phyloP scores from a whole-genome alignment of 2,113 vertebrate genomes.

The Eurypyga helias region DNA sequence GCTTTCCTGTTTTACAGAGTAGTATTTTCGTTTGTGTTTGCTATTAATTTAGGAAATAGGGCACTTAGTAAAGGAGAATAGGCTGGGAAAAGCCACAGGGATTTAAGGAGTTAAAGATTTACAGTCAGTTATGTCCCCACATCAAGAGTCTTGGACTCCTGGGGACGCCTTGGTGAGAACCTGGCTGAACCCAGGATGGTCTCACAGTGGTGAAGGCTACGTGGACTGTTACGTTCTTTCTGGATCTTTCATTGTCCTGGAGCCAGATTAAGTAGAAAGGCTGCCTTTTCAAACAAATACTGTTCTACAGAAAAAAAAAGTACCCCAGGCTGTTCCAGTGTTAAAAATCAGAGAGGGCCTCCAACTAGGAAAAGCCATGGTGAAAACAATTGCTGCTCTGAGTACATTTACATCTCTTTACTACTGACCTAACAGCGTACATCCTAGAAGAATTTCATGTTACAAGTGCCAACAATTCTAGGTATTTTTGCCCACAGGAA shows the following conservation, averaged over 20 bases:
- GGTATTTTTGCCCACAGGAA: not conserved
- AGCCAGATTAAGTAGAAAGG: not conserved
- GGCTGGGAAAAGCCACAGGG: not conserved
- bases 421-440: not conserved
- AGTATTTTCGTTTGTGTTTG: not conserved
- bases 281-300: not conserved
- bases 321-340: not conserved
- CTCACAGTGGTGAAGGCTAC: fast-evolving
- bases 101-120: not conserved
- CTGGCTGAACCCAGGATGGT: not conserved
- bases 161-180: not conserved
- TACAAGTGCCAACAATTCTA: slow-evolving; percentile 5
- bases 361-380: not conserved
- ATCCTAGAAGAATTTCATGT: not conserved
- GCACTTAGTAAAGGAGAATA: not conserved
- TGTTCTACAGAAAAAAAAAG: not conserved
- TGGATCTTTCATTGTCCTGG: not conserved
- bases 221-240: not conserved
- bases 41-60: not conserved
- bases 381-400: not conserved
- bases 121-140: not conserved
- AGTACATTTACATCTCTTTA: not conserved
- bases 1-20: not conserved
- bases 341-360: not conserved
- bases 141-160: not conserved